Percentiles rank a stretch among this genome's conserved stretches.
Conservation (phyloP, 2,113 vertebrate species). For the Peucedramus taeniatus region DNA sequence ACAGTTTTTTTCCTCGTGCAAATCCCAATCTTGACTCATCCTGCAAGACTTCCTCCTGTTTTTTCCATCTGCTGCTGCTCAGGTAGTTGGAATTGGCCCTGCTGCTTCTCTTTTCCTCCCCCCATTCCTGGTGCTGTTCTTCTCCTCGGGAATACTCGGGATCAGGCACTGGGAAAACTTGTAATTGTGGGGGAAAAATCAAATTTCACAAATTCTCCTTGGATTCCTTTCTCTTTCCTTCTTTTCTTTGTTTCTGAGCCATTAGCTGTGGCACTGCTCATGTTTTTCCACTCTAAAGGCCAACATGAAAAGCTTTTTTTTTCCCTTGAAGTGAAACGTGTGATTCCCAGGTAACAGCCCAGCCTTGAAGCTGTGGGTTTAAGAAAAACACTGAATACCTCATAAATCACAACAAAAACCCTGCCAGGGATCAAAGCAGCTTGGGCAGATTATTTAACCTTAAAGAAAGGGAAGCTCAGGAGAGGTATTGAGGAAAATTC, state of each 20-base stretch:
- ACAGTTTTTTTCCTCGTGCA: neutral
- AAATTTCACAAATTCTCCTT: neutral
- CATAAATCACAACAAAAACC: neutral
- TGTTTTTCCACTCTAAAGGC: neutral
- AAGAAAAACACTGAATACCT: neutral
- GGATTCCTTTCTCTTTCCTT: neutral
- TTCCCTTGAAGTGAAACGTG: neutral
- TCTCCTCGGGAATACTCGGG: neutral
- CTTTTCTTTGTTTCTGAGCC: neutral
- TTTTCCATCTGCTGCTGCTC: constrained; percentile 9
- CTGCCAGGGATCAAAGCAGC: neutral
- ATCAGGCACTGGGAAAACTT: neutral
- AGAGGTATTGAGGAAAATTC: neutral
- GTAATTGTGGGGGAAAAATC: neutral
- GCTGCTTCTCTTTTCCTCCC: neutral
- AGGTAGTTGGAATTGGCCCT: neutral
- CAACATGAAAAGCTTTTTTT: neutral
- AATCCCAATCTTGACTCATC: neutral
- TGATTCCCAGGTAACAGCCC: neutral
- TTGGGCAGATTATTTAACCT: neutral
- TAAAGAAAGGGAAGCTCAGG: neutral
- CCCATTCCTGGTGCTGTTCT: accelerated
- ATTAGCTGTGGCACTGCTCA: neutral
- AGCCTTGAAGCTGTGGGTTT: neutral
- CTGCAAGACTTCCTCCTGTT: neutral